Percentiles rank a stretch among this genome's conserved stretches.
Conservation (phyloP, 1,140 invertebrate genomes). For the Globodera rostochiensis region DNA sequence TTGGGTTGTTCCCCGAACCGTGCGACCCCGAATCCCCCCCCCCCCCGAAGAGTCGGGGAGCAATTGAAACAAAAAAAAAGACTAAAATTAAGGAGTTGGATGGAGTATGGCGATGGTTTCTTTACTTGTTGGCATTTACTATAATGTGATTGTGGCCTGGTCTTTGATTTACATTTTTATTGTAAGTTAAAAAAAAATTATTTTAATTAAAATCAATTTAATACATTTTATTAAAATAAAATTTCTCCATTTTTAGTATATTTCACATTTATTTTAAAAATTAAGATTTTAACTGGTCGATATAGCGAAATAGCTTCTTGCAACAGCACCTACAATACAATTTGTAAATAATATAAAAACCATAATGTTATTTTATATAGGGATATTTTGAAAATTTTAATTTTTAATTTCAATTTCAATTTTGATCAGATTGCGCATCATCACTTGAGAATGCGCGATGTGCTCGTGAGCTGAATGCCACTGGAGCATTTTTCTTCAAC, state of each 20-base stretch:
- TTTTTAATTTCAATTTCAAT: slow-evolving; percentile 3
- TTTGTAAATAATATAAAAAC: slow-evolving; percentile 31
- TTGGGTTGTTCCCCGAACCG: background rate
- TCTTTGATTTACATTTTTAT: slow-evolving; percentile 45
- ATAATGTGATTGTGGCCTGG: slow-evolving; percentile 51
- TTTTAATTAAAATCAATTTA: no score
- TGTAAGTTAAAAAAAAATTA: background rate
- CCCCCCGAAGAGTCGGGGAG: no score
- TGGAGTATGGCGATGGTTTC: slow-evolving; percentile 48
- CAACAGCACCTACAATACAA: slow-evolving; percentile 45
- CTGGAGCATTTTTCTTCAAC: slow-evolving; percentile 47
- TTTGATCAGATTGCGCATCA: slow-evolving; percentile 44
- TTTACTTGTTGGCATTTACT: slow-evolving; percentile 52
- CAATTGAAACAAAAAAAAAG: background rate
- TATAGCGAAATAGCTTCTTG: slow-evolving; percentile 40
- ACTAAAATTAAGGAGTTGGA: slow-evolving; percentile 33
- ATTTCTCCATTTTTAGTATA: background rate
- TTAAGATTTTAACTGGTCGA: slow-evolving; percentile 38
- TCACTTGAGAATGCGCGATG: slow-evolving; percentile 50
- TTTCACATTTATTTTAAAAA: background rate
- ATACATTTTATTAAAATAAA: no score
- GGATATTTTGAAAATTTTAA: slow-evolving; percentile 14
- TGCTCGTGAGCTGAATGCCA: slow-evolving; percentile 27
- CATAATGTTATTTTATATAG: background rate
- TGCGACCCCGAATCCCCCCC: no score